Evolutionary conservation across 2,113 vertebrate species (phyloP).

Genomic region (Centropus bengalensis): DNA sequence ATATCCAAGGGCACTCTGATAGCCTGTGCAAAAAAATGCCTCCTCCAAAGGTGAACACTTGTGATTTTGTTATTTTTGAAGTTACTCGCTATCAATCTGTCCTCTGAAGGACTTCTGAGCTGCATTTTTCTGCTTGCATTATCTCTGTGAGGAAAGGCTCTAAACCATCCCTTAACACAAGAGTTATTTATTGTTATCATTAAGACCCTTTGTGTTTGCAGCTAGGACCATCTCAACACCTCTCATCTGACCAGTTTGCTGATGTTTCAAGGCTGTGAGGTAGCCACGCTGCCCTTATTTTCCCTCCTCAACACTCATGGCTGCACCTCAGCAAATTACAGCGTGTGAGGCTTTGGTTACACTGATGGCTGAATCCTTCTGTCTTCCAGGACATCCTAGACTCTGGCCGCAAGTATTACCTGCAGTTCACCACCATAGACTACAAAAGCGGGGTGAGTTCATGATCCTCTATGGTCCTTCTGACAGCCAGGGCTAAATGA

Average conservation of each 20-base stretch:
- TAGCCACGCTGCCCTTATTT: accelerated
- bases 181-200: background rate
- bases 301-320: background rate
- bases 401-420: conserved; percentile 59
- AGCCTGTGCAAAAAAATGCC: background rate
- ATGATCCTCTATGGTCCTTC: accelerated
- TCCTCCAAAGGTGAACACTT: background rate
- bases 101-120: background rate
- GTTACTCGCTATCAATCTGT: background rate
- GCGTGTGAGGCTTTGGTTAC: accelerated
- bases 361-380: background rate
- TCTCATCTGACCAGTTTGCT: background rate
- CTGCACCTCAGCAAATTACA: background rate
- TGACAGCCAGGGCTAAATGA: accelerated
- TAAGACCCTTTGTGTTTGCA: background rate
- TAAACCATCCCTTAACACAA: background rate
- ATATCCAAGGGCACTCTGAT: background rate
- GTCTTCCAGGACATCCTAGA: conserved; percentile 67
- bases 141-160: background rate
- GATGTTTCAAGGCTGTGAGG: background rate
- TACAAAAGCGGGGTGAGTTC: conserved; percentile 68
- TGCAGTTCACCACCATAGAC: conserved; percentile 70
- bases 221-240: background rate
- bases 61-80: background rate
- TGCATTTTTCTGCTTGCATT: background rate